Evolutionary conservation across 1,140 invertebrate species (phyloP).

Genomic region (Ditylenchus dipsaci): DNA sequence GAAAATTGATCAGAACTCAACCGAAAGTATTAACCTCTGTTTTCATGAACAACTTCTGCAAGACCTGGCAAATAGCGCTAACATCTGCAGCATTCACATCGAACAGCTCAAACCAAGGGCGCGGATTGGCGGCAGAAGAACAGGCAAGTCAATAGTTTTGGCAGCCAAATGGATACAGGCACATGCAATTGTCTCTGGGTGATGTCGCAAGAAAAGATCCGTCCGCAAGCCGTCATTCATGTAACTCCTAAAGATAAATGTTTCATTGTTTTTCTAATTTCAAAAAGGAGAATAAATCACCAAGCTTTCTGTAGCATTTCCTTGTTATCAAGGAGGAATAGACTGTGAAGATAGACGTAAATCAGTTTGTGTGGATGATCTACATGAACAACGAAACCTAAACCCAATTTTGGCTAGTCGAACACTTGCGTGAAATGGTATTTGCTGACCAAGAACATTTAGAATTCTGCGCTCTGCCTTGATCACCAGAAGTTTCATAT

Average conservation of each 20-base stretch:
- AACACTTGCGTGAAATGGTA: too few species aligned
- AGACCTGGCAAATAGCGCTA: constrained; percentile 23
- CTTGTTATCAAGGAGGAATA: constrained; percentile 24
- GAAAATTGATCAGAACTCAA: too few species aligned
- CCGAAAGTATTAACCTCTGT: constrained; percentile 23
- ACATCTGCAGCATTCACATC: constrained; percentile 36
- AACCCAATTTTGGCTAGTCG: too few species aligned
- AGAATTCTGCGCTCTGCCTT: constrained; percentile 90
- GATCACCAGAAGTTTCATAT: constrained; percentile 89
- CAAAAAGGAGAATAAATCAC: constrained; percentile 16
- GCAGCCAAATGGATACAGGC: constrained; percentile 85
- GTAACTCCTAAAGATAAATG: constrained; percentile 7
- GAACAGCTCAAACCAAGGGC: constrained; percentile 46
- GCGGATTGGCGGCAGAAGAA: constrained; percentile 40
- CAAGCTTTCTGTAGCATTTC: constrained; percentile 45
- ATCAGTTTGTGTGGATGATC: constrained; percentile 92
- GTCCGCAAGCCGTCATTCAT: constrained; percentile 79
- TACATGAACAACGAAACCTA: constrained; percentile 95
- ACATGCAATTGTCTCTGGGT: constrained; percentile 94
- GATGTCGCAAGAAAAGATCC: constrained; percentile 89
- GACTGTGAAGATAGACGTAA: constrained; percentile 47
- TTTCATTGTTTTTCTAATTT: too few species aligned
- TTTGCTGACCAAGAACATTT: constrained; percentile 83
- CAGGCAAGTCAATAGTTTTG: constrained; percentile 43
- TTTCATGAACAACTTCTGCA: constrained; percentile 34